Base-by-base conservation (phyloP, 2,797 vertebrate genomes). In the Rhynchonycteris naso region DNA sequence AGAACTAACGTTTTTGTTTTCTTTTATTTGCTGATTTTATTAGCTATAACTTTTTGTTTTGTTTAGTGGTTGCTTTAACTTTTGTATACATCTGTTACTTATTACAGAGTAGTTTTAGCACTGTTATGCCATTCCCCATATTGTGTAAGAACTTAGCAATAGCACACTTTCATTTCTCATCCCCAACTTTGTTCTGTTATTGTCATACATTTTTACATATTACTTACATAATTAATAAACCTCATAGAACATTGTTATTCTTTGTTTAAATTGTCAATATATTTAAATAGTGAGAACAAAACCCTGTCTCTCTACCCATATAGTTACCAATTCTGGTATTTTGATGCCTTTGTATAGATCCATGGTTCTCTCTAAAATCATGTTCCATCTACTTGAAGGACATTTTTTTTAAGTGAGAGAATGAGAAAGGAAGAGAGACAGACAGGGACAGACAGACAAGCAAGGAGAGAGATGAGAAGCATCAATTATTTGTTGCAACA, bases 211-310 rank as follows among this genome's bases (percentile, higher is more conserved):
- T 78, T 88, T 63, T 47, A 33, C 30, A 33, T 72, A 61, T 74
- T 71, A 85, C 43, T 58, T 61, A 87, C 21, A 87, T n/a, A 87
- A 87, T n/a, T 63, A 88, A 22, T 65, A 76, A 88, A 30, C 58
- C 16, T 7, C 58, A 76, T 15, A 88, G 24, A 33, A 88, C 24
- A 65, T 10, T 76, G 18, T 22, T 75, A 75, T 65, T 76, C 71
- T 68, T 58, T 58, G 33, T 30, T 71, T 85, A 56, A 35, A 84
- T 63, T 52, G 58, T 28, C n/a, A 65, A 33, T 74, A 63, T 54
- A 75, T 83, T 91, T 91, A 75, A 91, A 75, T 56, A 66, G 47
- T 56, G 16, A 74, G 28, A 65, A 91, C 28, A 66, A 75, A 75
- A 56, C 22, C 16, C 43, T 91, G 1, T n/a, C 74, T 13, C 35